A percentile compares a stretch with the other conserved stretches of the same genome.
Evolutionary conservation across 2,797 vertebrate species (phyloP).

Genomic region (Sitta carolinensis): DNA sequence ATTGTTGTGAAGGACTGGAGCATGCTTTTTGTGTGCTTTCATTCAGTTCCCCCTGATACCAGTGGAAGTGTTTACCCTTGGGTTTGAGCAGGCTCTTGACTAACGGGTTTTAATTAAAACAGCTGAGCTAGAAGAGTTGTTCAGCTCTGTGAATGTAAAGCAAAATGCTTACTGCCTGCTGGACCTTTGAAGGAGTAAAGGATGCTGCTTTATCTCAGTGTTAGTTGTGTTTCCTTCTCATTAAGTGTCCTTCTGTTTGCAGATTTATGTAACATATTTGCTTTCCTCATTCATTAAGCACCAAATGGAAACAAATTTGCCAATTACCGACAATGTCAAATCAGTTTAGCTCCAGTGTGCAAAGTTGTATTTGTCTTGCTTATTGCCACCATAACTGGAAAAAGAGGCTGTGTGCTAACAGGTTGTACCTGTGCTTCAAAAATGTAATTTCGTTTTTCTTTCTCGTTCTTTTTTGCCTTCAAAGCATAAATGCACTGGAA

Average conservation of each 20-base stretch:
- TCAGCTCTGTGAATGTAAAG: background rate
- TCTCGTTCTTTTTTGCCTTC: background rate
- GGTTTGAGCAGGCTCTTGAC: background rate
- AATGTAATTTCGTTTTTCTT: background rate
- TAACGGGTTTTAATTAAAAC: background rate
- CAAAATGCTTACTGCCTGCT: background rate
- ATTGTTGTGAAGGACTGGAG: background rate
- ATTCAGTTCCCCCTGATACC: background rate
- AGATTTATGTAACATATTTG: slow-evolving; percentile 26
- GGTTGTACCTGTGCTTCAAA: background rate
- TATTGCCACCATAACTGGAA: background rate
- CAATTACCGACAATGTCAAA: background rate
- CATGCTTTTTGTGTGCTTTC: background rate
- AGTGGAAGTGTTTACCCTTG: background rate
- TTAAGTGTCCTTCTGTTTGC: slow-evolving; percentile 9
- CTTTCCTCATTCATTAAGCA: slow-evolving; percentile 44
- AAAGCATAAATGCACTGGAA: background rate
- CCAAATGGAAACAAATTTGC: slow-evolving; percentile 35
- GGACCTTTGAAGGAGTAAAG: background rate
- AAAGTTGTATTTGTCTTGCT: background rate
- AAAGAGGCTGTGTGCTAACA: background rate
- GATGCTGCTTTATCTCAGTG: background rate
- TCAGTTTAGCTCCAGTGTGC: background rate
- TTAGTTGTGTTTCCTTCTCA: background rate
- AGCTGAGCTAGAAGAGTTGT: background rate